Evolutionary conservation across 2,888 invertebrate species (phyloP), one percentile per base, ranked within the genome.

Genomic region (Eristalinus aeneus): DNA sequence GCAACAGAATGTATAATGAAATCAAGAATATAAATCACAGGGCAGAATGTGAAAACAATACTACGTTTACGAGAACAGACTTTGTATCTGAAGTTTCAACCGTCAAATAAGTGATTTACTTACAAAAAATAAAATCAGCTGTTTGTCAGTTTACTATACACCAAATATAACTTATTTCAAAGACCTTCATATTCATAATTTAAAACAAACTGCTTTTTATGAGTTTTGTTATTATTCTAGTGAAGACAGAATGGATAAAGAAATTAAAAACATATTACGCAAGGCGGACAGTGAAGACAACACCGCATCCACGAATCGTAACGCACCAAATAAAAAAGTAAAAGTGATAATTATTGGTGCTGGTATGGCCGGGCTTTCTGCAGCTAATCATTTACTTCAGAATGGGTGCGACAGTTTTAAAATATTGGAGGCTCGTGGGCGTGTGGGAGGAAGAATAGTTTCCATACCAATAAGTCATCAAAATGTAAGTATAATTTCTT

Each of bases 291-390:
- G 81, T 61, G 82, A 9, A 12, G 61, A 88, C 31, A 90, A 90
- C 72, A 89, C 91, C 56, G 89, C 91, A 61, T 90, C 91, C 32
- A 71, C n/a, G 10, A 54, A 61, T 67, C 74, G 65, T 54, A 16
- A 64, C 34, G 31, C 75, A 11, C 9, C 64, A 16, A 76, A 65
- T 58, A 89, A 90, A 81, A 94, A 93, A 90, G 95, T 94, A 90
- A 96, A 96, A 94, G 94, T 97, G 88, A 93, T 97, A 89, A 97
- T 97, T 90, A 94, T 97, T 89, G 97, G 97, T 64, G 97, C 95
- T 89, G 97, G 97, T 60, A 91, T 92, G 91, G 96, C 97, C 86
- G 97, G 97, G 60, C 93, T 97, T 69, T 95, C 97, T 64, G 97
- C 97, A 75, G 97, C 97, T 68, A 96, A 96, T 93, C 95, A 96